Evolutionary conservation across 2,113 vertebrate genomes (phyloP).

Genomic region (Paraplagusia blochii): DNA sequence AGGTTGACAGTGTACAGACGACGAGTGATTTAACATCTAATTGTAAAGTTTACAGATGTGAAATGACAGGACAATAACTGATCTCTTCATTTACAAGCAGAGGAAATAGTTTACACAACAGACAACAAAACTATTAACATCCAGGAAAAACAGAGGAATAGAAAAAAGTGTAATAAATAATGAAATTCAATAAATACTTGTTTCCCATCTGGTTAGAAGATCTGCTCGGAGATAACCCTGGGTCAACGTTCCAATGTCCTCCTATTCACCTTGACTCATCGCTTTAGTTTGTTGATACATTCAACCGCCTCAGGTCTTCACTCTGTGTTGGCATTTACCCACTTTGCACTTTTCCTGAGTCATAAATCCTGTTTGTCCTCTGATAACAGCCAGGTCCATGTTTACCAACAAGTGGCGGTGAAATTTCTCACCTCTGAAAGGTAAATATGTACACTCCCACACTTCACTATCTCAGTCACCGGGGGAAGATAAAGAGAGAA

Average conservation of each 20-base stretch:
- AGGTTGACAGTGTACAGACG: too few relatives aligned
- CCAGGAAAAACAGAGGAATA: too few relatives aligned
- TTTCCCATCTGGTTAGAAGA: too few relatives aligned
- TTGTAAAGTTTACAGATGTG: too few relatives aligned
- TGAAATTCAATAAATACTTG: too few relatives aligned
- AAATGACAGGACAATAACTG: too few relatives aligned
- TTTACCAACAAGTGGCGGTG: conserved; percentile 62
- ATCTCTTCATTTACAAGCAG: too few relatives aligned
- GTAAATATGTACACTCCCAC: conserved; percentile 68
- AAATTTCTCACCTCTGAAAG: conserved; percentile 65
- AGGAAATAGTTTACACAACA: too few relatives aligned
- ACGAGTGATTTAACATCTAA: too few relatives aligned
- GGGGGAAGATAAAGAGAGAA: conserved; percentile 25
- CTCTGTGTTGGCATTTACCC: conserved; percentile 2
- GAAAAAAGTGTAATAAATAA: too few relatives aligned
- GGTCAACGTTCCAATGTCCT: neutral
- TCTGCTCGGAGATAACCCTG: too few relatives aligned
- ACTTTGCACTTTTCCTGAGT: conserved; percentile 2
- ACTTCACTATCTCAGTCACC: conserved; percentile 33
- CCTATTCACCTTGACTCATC: conserved; percentile 5
- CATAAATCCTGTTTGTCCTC: conserved; percentile 22
- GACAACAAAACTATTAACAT: too few relatives aligned
- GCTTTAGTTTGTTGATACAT: neutral
- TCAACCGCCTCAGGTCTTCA: neutral
- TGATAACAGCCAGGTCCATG: conserved; percentile 45